These are phyloP conservation scores for Polymixis flavicincta DNA, from an alignment of 2,888 invertebrate species.

Conservation along the genomic window DNA sequence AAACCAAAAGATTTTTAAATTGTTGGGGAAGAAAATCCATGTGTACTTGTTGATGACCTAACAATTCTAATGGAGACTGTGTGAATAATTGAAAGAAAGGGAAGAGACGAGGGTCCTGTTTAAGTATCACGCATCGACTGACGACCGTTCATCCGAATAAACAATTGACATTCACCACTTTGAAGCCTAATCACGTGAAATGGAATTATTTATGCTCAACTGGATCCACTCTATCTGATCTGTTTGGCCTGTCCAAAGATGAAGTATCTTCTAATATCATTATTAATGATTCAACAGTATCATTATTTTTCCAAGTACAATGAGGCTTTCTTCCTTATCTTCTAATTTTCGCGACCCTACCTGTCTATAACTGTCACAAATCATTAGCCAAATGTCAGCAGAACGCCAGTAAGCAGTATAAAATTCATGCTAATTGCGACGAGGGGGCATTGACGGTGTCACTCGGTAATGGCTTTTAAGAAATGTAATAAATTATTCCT, in stretches of 20 bases:
- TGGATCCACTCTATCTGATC: background rate
- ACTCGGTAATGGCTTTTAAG: conserved; percentile 90
- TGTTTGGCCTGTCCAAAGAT: background rate
- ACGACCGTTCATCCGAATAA: conserved; percentile 21
- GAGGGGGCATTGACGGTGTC: conserved; percentile 87
- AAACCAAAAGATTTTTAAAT: background rate
- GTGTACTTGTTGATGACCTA: background rate
- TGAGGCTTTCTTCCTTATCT: conserved; percentile 12
- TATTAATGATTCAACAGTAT: conserved; percentile 3
- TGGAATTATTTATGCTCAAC: background rate
- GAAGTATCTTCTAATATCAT: background rate
- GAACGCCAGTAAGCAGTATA: conserved; percentile 62
- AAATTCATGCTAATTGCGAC: conserved; percentile 87
- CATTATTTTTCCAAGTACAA: background rate
- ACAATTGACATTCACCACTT: conserved; percentile 14
- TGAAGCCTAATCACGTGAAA: conserved; percentile 16
- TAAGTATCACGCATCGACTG: background rate
- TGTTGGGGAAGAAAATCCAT: background rate
- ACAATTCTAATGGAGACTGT: background rate
- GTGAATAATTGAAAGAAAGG: background rate
- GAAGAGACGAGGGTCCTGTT: background rate
- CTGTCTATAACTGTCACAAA: conserved; percentile 63
- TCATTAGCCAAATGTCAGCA: conserved; percentile 59
- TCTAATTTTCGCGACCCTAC: conserved; percentile 26
- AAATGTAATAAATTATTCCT: conserved; percentile 90